phyloP scores from a whole-genome alignment of 2,797 vertebrate species.

The Pipistrellus nathusii region DNA sequence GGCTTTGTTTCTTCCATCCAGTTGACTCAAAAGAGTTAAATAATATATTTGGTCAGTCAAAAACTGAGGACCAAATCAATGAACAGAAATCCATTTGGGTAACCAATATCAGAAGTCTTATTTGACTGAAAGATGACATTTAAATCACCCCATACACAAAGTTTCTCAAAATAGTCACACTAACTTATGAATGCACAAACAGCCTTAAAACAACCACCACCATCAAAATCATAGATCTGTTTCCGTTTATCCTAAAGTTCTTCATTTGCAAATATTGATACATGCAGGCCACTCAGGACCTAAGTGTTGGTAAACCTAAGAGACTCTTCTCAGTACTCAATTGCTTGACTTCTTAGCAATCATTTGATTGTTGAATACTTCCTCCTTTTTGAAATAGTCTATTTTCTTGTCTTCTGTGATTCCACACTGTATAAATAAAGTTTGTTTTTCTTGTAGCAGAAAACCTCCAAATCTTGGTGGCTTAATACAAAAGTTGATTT shows the following conservation, averaged over 20 bases:
- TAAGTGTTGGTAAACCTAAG: background rate
- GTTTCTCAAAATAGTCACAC: background rate
- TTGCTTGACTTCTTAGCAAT: background rate
- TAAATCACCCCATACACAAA: background rate
- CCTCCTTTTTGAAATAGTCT: background rate
- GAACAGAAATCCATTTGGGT: background rate
- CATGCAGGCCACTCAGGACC: background rate
- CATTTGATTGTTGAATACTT: background rate
- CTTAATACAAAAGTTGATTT: background rate
- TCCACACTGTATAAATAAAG: background rate
- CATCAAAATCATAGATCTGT: background rate
- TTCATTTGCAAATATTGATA: background rate
- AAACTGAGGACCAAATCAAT: constrained; percentile 12
- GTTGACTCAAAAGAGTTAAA: background rate
- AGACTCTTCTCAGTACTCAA: background rate
- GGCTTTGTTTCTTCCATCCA: constrained; percentile 15
- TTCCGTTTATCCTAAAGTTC: background rate
- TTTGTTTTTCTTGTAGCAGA: background rate
- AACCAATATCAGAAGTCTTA: background rate
- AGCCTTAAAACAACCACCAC: background rate
- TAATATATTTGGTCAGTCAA: background rate
- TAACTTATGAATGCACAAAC: background rate
- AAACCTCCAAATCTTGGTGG: background rate
- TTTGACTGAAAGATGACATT: constrained; percentile 46
- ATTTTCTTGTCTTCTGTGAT: background rate